Conservation (phyloP, 2,113 vertebrate species). For the Trematocara marginatum region DNA sequence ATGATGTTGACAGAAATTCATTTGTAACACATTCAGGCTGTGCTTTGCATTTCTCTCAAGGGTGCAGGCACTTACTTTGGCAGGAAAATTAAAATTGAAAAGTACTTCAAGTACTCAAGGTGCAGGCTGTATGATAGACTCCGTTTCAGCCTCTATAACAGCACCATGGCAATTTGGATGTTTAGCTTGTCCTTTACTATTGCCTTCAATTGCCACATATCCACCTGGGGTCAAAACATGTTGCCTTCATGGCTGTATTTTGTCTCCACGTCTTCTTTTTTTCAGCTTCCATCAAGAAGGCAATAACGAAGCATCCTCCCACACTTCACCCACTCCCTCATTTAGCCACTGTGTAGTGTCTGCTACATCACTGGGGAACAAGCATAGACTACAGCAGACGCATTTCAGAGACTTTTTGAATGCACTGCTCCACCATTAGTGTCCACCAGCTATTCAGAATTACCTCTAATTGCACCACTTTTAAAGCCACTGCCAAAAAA, state of each 20-base stretch:
- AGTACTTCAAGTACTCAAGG: background rate
- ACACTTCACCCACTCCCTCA: background rate
- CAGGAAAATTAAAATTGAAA: background rate
- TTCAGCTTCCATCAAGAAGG: background rate
- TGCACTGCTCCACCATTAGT: background rate
- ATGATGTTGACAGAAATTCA: background rate
- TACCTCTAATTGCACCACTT: background rate
- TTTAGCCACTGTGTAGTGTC: background rate
- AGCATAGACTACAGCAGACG: background rate
- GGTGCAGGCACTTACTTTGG: background rate
- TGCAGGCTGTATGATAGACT: background rate
- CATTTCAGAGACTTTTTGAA: background rate
- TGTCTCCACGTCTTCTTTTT: background rate
- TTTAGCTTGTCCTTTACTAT: background rate
- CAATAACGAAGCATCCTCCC: background rate
- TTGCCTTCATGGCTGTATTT: background rate
- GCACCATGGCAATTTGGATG: background rate
- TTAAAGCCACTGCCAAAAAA: background rate
- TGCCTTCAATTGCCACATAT: background rate
- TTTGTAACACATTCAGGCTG: background rate
- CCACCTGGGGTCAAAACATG: background rate
- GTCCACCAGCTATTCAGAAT: background rate
- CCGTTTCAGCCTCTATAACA: background rate
- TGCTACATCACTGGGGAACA: background rate
- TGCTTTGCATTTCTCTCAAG: background rate